Conservation (phyloP, 2,113 vertebrate species). For the Pao palembangensis region DNA sequence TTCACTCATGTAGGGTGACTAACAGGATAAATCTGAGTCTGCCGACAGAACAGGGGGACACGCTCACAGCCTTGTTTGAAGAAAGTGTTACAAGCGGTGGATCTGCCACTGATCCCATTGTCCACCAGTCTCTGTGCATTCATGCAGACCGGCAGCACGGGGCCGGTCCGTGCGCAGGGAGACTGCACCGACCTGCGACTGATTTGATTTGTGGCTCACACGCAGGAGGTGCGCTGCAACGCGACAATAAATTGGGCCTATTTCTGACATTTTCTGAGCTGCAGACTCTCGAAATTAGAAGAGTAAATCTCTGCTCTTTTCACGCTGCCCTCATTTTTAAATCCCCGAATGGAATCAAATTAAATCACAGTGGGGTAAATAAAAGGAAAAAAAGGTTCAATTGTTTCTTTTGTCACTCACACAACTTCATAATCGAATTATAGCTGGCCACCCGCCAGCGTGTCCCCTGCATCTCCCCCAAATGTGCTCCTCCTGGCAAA, state of each 20-base stretch:
- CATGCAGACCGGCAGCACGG: conserved; percentile 58
- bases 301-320: conserved; percentile 72
- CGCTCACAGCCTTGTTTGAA: conserved; percentile 71
- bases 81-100: conserved; percentile 70
- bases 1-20: conserved; percentile 77
- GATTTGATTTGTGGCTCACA: conserved; percentile 55
- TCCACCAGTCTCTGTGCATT: conserved; percentile 56
- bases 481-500: conserved; percentile 58
- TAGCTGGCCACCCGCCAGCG: conserved; percentile 71
- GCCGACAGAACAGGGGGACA: conserved; percentile 70
- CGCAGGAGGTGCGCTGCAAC: conserved; percentile 32
- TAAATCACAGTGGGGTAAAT: conserved; percentile 66
- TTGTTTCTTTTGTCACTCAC: conserved; percentile 74
- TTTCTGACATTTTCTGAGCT: conserved; percentile 60
- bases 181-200: conserved; percentile 20
- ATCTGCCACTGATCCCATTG: conserved; percentile 74
- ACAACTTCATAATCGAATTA: conserved; percentile 77
- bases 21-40: conserved; percentile 75
- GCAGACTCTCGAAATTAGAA: conserved; percentile 66
- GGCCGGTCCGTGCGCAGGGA: conserved; percentile 38
- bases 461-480: conserved; percentile 55
- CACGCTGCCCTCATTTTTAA: conserved; percentile 50
- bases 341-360: conserved; percentile 62
- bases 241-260: conserved; percentile 45
- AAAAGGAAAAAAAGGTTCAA: conserved; percentile 68